Conservation (phyloP, 2,888 invertebrate species). For the Cosmia pyralina region DNA sequence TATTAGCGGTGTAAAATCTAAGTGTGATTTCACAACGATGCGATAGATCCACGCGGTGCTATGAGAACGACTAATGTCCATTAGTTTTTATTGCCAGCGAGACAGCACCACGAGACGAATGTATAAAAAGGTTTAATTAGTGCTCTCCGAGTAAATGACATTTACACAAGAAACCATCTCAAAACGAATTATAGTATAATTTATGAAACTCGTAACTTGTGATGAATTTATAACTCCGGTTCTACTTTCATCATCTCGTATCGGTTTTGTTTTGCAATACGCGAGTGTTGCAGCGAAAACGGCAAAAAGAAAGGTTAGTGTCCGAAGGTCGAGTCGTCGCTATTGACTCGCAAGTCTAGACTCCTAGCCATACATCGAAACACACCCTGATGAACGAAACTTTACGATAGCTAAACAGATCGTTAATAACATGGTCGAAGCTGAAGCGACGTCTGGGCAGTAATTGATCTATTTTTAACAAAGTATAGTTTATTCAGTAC, state of each 20-base stretch:
- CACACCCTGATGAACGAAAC: constrained; percentile 59
- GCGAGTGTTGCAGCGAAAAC: constrained; percentile 49
- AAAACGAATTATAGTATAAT: constrained; percentile 40
- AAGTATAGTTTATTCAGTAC: constrained; percentile 34
- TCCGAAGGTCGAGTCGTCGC: constrained; percentile 68
- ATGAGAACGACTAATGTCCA: constrained; percentile 63
- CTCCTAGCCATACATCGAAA: constrained; percentile 56
- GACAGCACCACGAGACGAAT: constrained; percentile 44
- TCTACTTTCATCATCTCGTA: constrained; percentile 59
- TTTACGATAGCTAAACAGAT: constrained; percentile 66
- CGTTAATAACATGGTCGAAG: constrained; percentile 54
- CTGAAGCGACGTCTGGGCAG: constrained; percentile 39
- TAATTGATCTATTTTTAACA: constrained; percentile 43
- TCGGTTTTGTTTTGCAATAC: constrained; percentile 60
- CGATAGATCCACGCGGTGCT: constrained; percentile 60
- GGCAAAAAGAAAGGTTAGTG: constrained; percentile 66
- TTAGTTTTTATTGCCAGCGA: constrained; percentile 66
- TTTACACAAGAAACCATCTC: constrained; percentile 52
- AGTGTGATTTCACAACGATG: constrained; percentile 70
- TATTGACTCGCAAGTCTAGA: constrained; percentile 66
- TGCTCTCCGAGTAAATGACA: constrained; percentile 35
- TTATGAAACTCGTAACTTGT: constrained; percentile 56
- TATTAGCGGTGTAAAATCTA: constrained; percentile 70
- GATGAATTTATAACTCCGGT: constrained; percentile 61
- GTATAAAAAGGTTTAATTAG: constrained; percentile 61